Evolutionary conservation across 2,797 vertebrate species (phyloP).

Genomic region (Onychomys arenicola): DNA sequence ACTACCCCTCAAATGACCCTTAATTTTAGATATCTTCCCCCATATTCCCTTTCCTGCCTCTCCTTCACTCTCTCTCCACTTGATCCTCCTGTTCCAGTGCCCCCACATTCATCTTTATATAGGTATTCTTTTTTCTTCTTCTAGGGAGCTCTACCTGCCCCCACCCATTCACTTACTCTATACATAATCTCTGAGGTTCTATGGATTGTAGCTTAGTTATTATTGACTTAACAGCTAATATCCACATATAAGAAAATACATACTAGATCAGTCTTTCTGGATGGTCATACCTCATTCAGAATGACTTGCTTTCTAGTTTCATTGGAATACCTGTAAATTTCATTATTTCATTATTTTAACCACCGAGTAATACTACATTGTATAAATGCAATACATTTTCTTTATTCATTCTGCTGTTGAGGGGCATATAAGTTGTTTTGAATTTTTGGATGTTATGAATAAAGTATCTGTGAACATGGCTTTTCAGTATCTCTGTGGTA

Average conservation of each 20-base stretch:
- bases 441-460: background rate
- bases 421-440: background rate
- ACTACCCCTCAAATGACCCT: background rate
- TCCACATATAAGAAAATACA: no score
- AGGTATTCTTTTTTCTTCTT: background rate
- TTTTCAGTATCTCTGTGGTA: background rate
- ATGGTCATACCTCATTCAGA: no score
- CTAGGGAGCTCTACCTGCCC: background rate
- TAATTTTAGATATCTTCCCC: background rate
- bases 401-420: background rate
- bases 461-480: no score
- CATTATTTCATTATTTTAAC: background rate
- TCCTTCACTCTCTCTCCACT: background rate
- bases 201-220: background rate
- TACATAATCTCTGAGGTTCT: background rate
- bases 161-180: background rate
- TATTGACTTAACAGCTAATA: background rate
- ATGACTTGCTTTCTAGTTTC: background rate
- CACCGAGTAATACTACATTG: background rate
- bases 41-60: background rate
- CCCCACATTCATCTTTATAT: background rate
- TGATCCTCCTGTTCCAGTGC: background rate
- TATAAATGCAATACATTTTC: background rate
- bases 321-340: background rate
- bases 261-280: no score